These are phyloP conservation scores for Andrena camellia DNA, from an alignment of 2,888 invertebrate genomes.

Conservation along the genomic window DNA sequence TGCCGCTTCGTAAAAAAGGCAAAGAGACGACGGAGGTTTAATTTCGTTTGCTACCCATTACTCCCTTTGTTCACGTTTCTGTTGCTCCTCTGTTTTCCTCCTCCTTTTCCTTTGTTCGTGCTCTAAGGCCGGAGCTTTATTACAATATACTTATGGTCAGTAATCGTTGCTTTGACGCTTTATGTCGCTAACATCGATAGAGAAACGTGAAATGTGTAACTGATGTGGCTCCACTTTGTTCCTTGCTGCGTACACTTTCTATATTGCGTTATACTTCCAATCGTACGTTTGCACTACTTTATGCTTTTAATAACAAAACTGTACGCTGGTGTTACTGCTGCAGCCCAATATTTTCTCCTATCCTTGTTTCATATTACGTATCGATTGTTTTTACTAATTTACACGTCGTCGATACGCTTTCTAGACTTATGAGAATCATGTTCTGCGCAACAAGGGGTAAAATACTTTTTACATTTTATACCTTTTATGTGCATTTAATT, in stretches of 20 bases:
- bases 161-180: slow-evolving; percentile 26
- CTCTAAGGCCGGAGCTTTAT: slow-evolving; percentile 27
- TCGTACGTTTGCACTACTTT: slow-evolving; percentile 13
- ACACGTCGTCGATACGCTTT: not conserved
- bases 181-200: slow-evolving; percentile 12
- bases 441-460: not conserved
- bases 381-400: not conserved
- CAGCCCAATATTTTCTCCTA: slow-evolving; percentile 1
- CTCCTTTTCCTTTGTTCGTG: not conserved
- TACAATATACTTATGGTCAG: slow-evolving; percentile 42
- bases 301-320: slow-evolving; percentile 37
- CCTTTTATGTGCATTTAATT: not conserved
- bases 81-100: not conserved
- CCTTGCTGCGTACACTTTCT: not conserved
- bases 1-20: slow-evolving; percentile 34
- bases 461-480: not conserved
- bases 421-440: not conserved
- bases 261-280: slow-evolving; percentile 18
- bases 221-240: not conserved
- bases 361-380: not conserved
- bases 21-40: slow-evolving; percentile 50
- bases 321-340: not conserved
- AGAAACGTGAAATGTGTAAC: slow-evolving; percentile 17
- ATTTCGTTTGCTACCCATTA: slow-evolving; percentile 58
- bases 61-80: slow-evolving; percentile 33